A percentile compares a stretch with the other conserved stretches of the same genome.
Evolutionary conservation across 2,797 vertebrate species (phyloP).

Genomic region (Gymnothorax reevesii): DNA sequence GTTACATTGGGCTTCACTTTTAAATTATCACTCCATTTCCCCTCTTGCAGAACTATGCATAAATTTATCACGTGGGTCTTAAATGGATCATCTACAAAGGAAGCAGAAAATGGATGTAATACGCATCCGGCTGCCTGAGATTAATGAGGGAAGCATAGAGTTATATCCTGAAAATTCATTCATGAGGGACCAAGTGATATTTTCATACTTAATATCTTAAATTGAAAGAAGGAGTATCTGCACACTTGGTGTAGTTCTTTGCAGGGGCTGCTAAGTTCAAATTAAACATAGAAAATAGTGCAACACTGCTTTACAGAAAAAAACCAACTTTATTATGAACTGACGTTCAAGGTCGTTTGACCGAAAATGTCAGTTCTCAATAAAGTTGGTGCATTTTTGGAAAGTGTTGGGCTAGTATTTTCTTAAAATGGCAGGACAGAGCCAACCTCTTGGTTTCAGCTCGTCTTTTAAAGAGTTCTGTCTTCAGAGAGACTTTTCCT

Average conservation of each 20-base stretch:
- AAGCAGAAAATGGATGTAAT: background rate
- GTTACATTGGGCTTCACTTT: background rate
- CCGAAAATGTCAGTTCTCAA: too few relatives aligned
- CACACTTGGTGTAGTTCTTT: too few relatives aligned
- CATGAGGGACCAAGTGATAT: background rate
- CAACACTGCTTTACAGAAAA: too few relatives aligned
- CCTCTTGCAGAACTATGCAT: background rate
- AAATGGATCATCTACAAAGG: background rate
- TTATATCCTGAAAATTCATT: background rate
- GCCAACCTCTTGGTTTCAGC: background rate
- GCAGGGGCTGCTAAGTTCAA: too few relatives aligned
- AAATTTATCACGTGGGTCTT: background rate
- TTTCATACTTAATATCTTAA: background rate
- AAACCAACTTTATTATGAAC: too few relatives aligned
- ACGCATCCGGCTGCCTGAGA: background rate
- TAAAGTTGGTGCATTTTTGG: too few relatives aligned
- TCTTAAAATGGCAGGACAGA: background rate
- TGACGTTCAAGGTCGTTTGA: too few relatives aligned
- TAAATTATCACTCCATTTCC: conserved; percentile 22
- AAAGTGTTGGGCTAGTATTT: background rate
- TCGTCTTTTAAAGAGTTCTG: background rate
- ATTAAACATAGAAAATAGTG: too few relatives aligned
- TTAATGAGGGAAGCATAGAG: conserved; percentile 1
- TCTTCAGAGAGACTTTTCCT: background rate
- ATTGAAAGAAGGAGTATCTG: background rate